phyloP scores from a whole-genome alignment of 2,888 invertebrate genomes.

The Morinoia aosen region DNA sequence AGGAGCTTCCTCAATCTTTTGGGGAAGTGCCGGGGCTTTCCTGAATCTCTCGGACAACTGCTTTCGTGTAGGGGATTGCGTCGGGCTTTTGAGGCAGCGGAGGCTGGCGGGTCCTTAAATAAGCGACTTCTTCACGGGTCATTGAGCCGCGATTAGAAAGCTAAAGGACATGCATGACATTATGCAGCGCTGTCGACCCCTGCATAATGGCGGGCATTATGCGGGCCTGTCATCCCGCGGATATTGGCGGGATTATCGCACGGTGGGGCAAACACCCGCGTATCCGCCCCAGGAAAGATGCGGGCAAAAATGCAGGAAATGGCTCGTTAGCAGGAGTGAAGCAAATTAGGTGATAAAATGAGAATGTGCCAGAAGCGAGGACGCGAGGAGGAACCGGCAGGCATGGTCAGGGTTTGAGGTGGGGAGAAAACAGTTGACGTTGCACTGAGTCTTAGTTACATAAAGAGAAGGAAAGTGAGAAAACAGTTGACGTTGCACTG shows the following conservation, averaged over 20 bases:
- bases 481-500: too few species aligned
- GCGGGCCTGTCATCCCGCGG: not conserved
- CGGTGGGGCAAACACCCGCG: not conserved
- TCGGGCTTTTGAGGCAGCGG: not conserved
- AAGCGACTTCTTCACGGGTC: conserved; percentile 10
- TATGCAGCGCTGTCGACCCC: conserved; percentile 38
- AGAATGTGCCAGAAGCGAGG: not conserved
- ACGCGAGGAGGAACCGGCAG: not conserved
- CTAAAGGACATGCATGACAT: conserved; percentile 13
- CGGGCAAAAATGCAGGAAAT: not conserved
- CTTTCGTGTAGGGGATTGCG: conserved; percentile 12
- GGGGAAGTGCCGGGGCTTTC: not conserved
- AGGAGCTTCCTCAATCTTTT: conserved; percentile 9
- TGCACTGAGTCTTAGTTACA: too few species aligned
- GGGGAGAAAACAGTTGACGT: not conserved
- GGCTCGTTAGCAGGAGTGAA: conserved; percentile 10
- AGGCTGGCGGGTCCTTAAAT: not conserved
- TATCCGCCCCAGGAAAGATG: not conserved
- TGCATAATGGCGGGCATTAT: conserved; percentile 26
- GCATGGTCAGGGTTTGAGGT: not conserved
- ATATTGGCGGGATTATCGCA: not conserved
- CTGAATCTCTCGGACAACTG: not conserved
- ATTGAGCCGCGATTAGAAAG: conserved; percentile 41
- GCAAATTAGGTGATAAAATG: conserved; percentile 12
- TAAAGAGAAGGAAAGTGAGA: too few species aligned